Evolutionary conservation across 2,113 vertebrate genomes (phyloP).

Genomic region (Agelaius phoeniceus): DNA sequence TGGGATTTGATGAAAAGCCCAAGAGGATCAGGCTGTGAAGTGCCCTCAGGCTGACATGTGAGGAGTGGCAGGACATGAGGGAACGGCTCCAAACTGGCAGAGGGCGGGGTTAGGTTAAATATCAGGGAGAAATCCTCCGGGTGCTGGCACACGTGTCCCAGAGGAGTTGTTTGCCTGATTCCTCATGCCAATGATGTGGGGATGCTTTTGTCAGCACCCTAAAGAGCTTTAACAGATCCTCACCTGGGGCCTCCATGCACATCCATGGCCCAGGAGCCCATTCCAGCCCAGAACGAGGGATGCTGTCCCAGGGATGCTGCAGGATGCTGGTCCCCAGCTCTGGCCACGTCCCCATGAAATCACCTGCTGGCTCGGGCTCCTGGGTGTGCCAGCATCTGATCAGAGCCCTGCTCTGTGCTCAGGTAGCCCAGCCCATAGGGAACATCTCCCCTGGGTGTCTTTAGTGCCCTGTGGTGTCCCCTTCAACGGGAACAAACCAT

Average conservation of each 20-base stretch:
- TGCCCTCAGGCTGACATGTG: background rate
- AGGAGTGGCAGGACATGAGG: background rate
- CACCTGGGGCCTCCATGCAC: background rate
- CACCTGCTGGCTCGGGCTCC: background rate
- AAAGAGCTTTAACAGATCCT: background rate
- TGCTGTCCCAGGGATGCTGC: background rate
- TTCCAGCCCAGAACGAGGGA: background rate
- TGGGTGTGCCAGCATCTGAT: background rate
- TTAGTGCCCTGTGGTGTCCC: background rate
- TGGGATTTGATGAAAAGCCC: background rate
- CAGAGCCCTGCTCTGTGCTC: background rate
- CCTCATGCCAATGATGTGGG: accelerated
- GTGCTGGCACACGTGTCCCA: background rate
- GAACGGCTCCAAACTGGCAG: background rate
- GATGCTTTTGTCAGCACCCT: background rate
- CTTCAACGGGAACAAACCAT: background rate
- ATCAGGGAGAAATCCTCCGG: background rate
- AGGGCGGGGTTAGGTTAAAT: background rate
- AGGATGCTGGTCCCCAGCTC: background rate
- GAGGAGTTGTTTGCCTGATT: background rate
- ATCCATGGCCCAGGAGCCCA: background rate
- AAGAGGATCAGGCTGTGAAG: background rate
- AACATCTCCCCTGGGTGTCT: background rate
- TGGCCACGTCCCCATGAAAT: accelerated
- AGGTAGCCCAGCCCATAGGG: background rate